A percentile compares a stretch with the other conserved stretches of the same genome.
Evolutionary conservation across 2,888 invertebrate species (phyloP).

Genomic region (Dicranocentrus wangi): DNA sequence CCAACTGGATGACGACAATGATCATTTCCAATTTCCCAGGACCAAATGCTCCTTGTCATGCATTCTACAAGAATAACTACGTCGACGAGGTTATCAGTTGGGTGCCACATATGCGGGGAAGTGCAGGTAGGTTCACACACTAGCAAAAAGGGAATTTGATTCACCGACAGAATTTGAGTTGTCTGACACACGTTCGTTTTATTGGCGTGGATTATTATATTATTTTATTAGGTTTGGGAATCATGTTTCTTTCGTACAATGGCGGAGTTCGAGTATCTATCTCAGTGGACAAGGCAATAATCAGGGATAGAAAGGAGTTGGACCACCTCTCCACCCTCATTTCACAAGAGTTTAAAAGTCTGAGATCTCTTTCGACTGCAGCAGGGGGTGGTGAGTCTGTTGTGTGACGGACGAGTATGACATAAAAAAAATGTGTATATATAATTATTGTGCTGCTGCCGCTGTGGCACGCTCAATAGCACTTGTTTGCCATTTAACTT

Average conservation of each 20-base stretch:
- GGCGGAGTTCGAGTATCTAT: conserved; percentile 66
- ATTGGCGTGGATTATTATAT: too few species aligned
- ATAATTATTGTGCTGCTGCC: too few species aligned
- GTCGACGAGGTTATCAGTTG: conserved; percentile 58
- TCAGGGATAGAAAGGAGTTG: conserved; percentile 40
- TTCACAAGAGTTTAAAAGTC: conserved; percentile 51
- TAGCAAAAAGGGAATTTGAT: not conserved
- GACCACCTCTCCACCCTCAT: conserved; percentile 58
- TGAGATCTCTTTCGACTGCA: conserved; percentile 49
- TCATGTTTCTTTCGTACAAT: conserved; percentile 70
- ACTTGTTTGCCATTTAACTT: too few species aligned
- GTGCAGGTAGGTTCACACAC: conserved; percentile 45
- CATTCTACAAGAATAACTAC: conserved; percentile 31
- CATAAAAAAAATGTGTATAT: too few species aligned
- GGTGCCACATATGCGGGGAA: conserved; percentile 65
- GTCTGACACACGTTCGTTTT: too few species aligned
- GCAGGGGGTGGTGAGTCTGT: not conserved
- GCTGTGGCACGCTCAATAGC: too few species aligned
- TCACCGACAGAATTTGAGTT: not conserved
- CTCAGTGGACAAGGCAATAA: conserved; percentile 67
- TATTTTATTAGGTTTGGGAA: conserved; percentile 62
- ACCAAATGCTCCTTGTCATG: conserved; percentile 34
- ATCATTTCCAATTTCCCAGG: conserved; percentile 65
- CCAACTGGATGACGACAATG: conserved; percentile 68
- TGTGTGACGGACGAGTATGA: too few species aligned